Evolutionary conservation across 2,797 vertebrate genomes (phyloP).

Genomic region (Microctenopoma steveboyesi): DNA sequence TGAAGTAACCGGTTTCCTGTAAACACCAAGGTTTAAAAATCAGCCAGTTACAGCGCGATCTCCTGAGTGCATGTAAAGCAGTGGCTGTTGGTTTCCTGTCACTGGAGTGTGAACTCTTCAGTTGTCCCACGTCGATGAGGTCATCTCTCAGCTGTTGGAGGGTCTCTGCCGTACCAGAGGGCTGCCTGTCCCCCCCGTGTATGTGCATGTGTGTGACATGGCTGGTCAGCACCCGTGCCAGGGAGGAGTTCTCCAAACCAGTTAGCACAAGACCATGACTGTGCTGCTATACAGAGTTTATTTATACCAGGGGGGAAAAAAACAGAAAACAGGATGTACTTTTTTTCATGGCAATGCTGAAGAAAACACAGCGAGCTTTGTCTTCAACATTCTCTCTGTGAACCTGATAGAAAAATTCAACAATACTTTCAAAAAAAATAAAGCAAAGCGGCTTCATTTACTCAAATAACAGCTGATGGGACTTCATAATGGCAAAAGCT

Average conservation of each 20-base stretch:
- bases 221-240: conserved; percentile 39
- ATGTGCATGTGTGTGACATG: conserved; percentile 31
- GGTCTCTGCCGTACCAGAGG: conserved; percentile 63
- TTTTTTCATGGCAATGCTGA: background rate
- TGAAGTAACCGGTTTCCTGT: no score
- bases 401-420: background rate
- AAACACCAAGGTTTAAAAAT: no score
- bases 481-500: no score
- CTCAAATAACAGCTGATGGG: no score
- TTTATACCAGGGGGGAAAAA: conserved; percentile 26
- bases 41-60: no score
- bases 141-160: conserved; percentile 77
- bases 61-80: no score
- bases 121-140: conserved; percentile 71
- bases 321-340: conserved; percentile 20
- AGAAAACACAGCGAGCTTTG: conserved; percentile 15
- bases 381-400: background rate
- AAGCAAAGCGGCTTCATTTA: background rate
- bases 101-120: conserved; percentile 50
- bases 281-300: conserved; percentile 36
- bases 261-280: conserved; percentile 48
- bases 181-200: conserved; percentile 42
- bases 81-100: conserved; percentile 15
- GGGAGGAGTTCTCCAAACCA: conserved; percentile 25
- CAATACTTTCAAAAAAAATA: background rate